Base-by-base conservation (phyloP, 2,888 invertebrate genomes). In the Acanthopleura granulata region DNA sequence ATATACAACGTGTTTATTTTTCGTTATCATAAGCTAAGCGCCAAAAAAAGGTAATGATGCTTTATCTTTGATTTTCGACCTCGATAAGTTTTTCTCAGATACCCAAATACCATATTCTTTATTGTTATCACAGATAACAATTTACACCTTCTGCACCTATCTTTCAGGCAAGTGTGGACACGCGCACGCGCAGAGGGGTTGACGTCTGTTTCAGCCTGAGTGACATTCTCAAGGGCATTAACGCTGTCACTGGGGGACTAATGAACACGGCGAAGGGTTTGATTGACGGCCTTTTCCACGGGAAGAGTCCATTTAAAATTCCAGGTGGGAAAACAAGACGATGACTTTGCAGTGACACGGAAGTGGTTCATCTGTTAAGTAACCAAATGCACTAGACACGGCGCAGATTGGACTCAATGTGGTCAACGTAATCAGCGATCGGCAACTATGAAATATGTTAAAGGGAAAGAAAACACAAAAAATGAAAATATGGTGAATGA, bases 161-260 rank as follows among this genome's bases (percentile, higher is more conserved):
- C 29, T 66, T 27, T 22, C 66, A 66, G 66, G 25, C 12, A 22
- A 22, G 29, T 27, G 18, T 66, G 6, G 66, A 66, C 16, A 66
- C 66, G 15, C 22, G 66, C 16, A 16, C 22, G 15, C 66, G 66
- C 22, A 18, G 66, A 66, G 66, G 66, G 25, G 18, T 66, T 1
- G 66, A 66, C 66, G 29, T 66, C 25, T 66, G 66, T 66, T 16
- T 66, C 16, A 22, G 66, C 16, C 6, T 66, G 29, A 66, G 66
- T 27, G 66, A 66, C 66, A 14, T 66, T 15, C 14, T 66, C 15
- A 66, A 66, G 66, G 66, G 66, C 18, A 25, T 66, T 22, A 66
- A 66, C 66, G 18, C 25, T 25, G 66, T 66, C 15, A 66, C 66
- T 12, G 66, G 66, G 6, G 66, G 66, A 66, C 29, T 66, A 6